Conservation (phyloP, 1,140 invertebrate species). For the Argopecten irradians region DNA sequence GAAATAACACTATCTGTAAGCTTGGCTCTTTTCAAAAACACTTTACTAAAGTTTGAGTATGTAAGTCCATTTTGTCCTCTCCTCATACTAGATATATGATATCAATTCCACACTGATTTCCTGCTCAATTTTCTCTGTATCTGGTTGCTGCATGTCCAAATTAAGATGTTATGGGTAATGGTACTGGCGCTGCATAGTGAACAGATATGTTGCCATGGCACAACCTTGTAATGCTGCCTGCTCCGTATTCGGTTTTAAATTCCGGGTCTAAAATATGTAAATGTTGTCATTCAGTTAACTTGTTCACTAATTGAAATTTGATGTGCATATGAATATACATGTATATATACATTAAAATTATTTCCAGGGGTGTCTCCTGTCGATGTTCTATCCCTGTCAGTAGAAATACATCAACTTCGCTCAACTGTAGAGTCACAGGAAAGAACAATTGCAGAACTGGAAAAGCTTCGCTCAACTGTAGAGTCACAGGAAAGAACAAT, state of each 20-base stretch:
- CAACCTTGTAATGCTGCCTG: conserved; percentile 26
- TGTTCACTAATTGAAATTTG: too few species aligned
- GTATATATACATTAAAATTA: background rate
- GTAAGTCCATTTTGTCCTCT: conserved; percentile 32
- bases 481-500: too few species aligned
- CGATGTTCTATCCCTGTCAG: conserved; percentile 26
- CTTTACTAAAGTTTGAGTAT: conserved; percentile 43
- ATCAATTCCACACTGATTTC: conserved; percentile 27
- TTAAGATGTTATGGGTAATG: conserved; percentile 24
- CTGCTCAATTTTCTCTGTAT: conserved; percentile 30
- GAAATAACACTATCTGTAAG: conserved; percentile 30
- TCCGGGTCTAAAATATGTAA: conserved; percentile 40
- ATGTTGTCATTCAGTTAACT: background rate
- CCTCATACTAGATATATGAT: conserved; percentile 9
- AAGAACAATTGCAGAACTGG: background rate
- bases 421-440: background rate
- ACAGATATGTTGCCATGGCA: conserved; percentile 41
- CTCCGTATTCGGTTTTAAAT: background rate
- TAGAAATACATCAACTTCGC: conserved; percentile 30
- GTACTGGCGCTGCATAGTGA: background rate
- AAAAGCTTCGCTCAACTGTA: too few species aligned
- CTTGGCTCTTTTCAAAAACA: conserved; percentile 37
- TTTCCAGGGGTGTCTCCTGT: conserved; percentile 39
- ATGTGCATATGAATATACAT: background rate
- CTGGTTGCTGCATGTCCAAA: background rate